Base-by-base conservation (phyloP, 2,113 vertebrate genomes). In the Charina bottae region DNA sequence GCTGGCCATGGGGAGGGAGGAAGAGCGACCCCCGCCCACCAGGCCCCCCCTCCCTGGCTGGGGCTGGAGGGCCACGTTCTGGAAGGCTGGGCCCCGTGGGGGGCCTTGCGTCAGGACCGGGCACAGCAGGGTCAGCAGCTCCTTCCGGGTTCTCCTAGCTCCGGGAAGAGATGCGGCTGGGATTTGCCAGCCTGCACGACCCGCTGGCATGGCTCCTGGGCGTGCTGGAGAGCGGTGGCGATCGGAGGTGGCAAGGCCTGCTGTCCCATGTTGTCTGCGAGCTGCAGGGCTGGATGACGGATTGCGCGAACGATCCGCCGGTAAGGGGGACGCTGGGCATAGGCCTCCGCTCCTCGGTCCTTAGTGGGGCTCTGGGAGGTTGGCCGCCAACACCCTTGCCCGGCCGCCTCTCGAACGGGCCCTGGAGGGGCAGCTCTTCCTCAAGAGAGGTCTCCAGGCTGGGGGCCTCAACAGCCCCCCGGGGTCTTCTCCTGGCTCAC, bases 241-340 rank as follows among this genome's bases (percentile, higher is more conserved):
- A 85, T 0, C 93, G 89, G 85, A 90, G 28, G 59, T 95, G 94
- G 10, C 92, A 89, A 83, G 95, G 95, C 59, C 93, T 97, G 2
- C 94, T 93, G 49, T 91, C 94, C 92, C 94, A 78, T 93, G 91
- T 97, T 60, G 86, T 89, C 88, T 28, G 4, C 0, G 96, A 97
- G 92, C 10, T 97, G 55, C 93, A 96, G 33, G 83, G 87, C 42
- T 97, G 97, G 97, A 94, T 97, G 26, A 93, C 93, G 92, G 93
- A 94, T 10, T 92, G 92, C 93, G 96, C 93, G 12, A 93, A 58
- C 72, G 87, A 62, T 55, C 93, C 93, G 94, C 96, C 96, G 97
- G 97, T 97, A 91, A 96, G 96, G 87, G 91, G 90, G 68, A 33
- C 3, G 72, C 17, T 0, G 2, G 72, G 15, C 68, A 37, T 3